A percentile compares a stretch with the other conserved stretches of the same genome.
These are phyloP conservation scores for Xenentodon cancila DNA, from an alignment of 2,797 vertebrate species.

Conservation along the genomic window DNA sequence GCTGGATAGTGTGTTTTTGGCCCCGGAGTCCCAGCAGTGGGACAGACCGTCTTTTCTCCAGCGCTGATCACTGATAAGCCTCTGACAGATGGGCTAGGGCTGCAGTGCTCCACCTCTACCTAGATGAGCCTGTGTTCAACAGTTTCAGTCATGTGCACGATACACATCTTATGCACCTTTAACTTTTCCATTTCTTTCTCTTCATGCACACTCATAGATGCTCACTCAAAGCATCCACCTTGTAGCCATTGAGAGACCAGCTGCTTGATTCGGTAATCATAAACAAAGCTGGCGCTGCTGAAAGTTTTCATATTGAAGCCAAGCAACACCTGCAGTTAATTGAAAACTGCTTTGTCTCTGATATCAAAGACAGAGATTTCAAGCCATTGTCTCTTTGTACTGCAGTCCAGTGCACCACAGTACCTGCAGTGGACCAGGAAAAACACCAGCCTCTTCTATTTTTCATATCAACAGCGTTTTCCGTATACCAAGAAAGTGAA, in stretches of 20 bases:
- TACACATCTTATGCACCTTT: constrained; percentile 12
- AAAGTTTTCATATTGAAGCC: constrained; percentile 47
- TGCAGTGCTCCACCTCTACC: constrained; percentile 47
- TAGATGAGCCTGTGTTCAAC: constrained; percentile 42
- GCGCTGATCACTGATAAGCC: constrained; percentile 46
- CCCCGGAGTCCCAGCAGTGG: constrained; percentile 62
- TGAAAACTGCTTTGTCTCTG: constrained; percentile 57
- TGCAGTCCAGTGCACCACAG: too few species aligned
- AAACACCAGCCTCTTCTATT: constrained; percentile 33
- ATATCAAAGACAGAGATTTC: constrained; percentile 35
- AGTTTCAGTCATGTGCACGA: constrained; percentile 29
- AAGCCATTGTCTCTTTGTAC: constrained; percentile 62
- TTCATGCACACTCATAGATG: constrained; percentile 8
- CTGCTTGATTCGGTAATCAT: constrained; percentile 58
- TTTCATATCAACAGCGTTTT: constrained; percentile 33
- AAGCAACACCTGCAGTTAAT: constrained; percentile 46
- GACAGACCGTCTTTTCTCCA: constrained; percentile 40
- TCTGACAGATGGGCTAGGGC: constrained; percentile 56
- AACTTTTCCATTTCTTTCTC: background rate
- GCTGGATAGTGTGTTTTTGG: constrained; percentile 69
- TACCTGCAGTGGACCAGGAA: constrained; percentile 30
- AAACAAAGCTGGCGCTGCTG: constrained; percentile 16
- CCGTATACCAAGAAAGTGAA: constrained; percentile 28
- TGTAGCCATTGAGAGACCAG: constrained; percentile 39
- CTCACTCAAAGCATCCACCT: constrained; percentile 24